These are phyloP conservation scores for Gari tellinella DNA, from an alignment of 2,888 invertebrate genomes.

Conservation along the genomic window DNA sequence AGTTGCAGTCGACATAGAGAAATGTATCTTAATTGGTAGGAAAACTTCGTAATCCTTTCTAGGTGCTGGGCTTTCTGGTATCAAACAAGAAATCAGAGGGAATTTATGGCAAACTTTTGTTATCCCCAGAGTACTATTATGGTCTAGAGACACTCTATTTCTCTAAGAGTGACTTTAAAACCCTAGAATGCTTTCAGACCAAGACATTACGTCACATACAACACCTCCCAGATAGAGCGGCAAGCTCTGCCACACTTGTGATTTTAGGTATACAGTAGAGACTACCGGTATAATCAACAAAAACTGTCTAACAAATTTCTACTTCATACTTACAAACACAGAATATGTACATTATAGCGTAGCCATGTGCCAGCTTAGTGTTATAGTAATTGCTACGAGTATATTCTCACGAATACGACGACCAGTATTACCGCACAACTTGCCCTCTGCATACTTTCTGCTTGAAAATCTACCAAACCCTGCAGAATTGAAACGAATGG, in stretches of 20 bases:
- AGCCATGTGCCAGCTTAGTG: conserved; percentile 1
- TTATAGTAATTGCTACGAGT: background rate
- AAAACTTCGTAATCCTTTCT: conserved; percentile 4
- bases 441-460: too few relatives aligned
- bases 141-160: too few relatives aligned
- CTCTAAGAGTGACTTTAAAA: too few relatives aligned
- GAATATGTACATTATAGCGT: background rate
- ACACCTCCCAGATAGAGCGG: too few relatives aligned
- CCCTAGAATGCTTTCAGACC: too few relatives aligned
- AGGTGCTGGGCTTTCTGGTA: background rate
- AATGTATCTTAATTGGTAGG: background rate
- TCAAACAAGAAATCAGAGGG: background rate
- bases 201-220: too few relatives aligned
- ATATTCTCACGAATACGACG: background rate
- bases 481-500: too few relatives aligned
- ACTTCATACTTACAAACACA: too few relatives aligned
- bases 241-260: background rate
- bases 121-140: background rate
- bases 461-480: too few relatives aligned
- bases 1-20: background rate
- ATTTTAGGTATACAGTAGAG: too few relatives aligned
- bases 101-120: conserved; percentile 15
- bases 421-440: background rate
- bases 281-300: background rate
- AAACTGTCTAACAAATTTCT: too few relatives aligned